Evolutionary conservation across 2,888 invertebrate genomes (phyloP), one percentile per base, ranked within the genome.

Genomic region (Deilephila porcellus): DNA sequence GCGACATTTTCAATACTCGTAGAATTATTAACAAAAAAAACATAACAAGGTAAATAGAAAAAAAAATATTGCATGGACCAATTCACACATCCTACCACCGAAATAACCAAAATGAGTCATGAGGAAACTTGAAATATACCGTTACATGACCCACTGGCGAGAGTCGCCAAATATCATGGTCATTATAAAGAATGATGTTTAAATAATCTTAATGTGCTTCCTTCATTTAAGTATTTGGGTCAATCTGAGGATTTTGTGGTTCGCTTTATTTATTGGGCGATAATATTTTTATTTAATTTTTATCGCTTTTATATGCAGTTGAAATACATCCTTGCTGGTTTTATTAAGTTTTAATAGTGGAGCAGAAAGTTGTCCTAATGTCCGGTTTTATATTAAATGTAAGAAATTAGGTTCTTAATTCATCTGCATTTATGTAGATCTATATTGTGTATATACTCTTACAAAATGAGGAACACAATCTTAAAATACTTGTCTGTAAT

Each of bases 91-190:
- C 20, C 19, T 37, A 34, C 14, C n/a, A 59, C 29, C 64, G 32
- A 25, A 67, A 73, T 56, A 19, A 37, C 3, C 56, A 45, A 59
- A 67, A 25, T 20, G 59, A 67, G 20, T 59, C 67, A 59, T 5
- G 59, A 67, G 67, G 67, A 73, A 20, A 67, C 63, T 56, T 17
- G 0, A 56, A 64, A 72, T n/a, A 14, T 1, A 29, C 82, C 79
- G 81, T 79, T 81, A 78, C n/a, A 70, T 53, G 78, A 75, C 80
- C 82, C 70, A 73, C 25, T 67, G 37, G 37, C 72, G 52, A 76
- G 76, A 17, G 52, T 60, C 56, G 60, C 75, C 74, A 76, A 74
- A 75, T 75, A 77, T 34, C 78, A 76, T 71, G 70, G 70, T 64
- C 73, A 71, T 59, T 63, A 25, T 52, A 71, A 74, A 78, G 75